phyloP scores from a whole-genome alignment of 2,888 invertebrate genomes.

The Cephus pygmeus region DNA sequence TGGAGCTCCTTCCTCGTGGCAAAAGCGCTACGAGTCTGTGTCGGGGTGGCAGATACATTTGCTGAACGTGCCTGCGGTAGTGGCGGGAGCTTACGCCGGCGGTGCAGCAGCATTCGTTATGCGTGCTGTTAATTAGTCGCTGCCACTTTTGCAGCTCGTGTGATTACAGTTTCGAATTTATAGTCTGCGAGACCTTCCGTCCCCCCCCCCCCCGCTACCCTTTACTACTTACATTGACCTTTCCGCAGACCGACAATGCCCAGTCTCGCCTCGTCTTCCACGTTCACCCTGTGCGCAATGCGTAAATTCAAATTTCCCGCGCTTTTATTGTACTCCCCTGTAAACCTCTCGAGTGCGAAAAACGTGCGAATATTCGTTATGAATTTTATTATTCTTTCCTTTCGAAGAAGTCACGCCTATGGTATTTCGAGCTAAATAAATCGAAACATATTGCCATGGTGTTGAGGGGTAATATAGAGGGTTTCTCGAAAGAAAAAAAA shows the following conservation, averaged over 20 bases:
- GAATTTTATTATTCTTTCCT: background rate
- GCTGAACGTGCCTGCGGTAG: background rate
- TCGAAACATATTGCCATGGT: conserved; percentile 43
- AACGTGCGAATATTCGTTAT: background rate
- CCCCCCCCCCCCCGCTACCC: background rate
- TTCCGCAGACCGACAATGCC: background rate
- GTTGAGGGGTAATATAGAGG: conserved; percentile 14
- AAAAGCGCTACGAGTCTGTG: conserved; percentile 1
- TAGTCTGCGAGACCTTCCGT: background rate
- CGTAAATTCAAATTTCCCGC: too few relatives aligned
- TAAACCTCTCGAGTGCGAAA: background rate
- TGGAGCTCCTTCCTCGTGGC: conserved; percentile 2
- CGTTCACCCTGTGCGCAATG: background rate
- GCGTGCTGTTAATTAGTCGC: conserved; percentile 48
- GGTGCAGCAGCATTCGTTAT: conserved; percentile 30
- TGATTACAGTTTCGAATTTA: conserved; percentile 41
- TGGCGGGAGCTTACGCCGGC: background rate
- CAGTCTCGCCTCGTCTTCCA: background rate
- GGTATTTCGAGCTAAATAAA: conserved; percentile 27
- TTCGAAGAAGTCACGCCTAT: background rate
- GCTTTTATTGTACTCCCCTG: background rate
- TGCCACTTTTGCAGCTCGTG: conserved; percentile 31
- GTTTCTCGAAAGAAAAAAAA: background rate
- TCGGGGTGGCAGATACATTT: conserved; percentile 8
- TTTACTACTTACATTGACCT: background rate